These are phyloP conservation scores for Anthopleura xanthogrammica DNA, from an alignment of 92 coral and sea anemone species.

Conservation along the genomic window DNA sequence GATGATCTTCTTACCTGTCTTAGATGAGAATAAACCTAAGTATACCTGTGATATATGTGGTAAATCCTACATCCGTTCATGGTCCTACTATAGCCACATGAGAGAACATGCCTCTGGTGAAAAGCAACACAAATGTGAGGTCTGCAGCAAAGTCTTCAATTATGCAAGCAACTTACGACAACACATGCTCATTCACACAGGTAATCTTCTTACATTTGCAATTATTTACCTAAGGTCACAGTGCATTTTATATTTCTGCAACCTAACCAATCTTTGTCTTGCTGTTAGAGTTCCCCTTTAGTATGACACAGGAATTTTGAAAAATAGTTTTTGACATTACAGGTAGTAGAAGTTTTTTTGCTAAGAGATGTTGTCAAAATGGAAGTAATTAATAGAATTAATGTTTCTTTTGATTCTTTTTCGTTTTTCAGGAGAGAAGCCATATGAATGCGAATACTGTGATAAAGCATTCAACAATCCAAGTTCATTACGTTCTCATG, in stretches of 20 bases:
- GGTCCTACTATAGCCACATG: slow-evolving; percentile 99
- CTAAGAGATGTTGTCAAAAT: too few relatives aligned
- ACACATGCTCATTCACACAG: slow-evolving; percentile 98
- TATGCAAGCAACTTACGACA: slow-evolving; percentile 98
- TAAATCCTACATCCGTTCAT: slow-evolving; percentile 94
- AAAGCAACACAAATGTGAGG: slow-evolving; percentile 95
- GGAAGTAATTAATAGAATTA: neutral
- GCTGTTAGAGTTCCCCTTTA: too few relatives aligned
- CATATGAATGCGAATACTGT: slow-evolving; percentile 96
- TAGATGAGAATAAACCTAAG: slow-evolving; percentile 92
- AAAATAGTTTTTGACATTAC: too few relatives aligned
- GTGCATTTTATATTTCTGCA: too few relatives aligned
- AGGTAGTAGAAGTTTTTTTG: too few relatives aligned
- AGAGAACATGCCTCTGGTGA: slow-evolving; percentile 99
- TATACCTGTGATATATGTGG: slow-evolving; percentile 98
- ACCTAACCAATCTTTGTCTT: too few relatives aligned
- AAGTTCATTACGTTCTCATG: slow-evolving; percentile 95
- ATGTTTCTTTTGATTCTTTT: neutral
- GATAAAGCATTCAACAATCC: slow-evolving; percentile 98
- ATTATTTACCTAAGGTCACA: neutral
- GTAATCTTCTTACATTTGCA: slow-evolving; percentile 32
- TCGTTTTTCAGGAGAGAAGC: slow-evolving; percentile 79
- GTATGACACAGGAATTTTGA: too few relatives aligned
- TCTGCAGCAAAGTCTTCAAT: slow-evolving; percentile 95
- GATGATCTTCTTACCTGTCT: neutral